Evolutionary conservation across 2,888 invertebrate genomes (phyloP).

Genomic region (Chrysina gloriosa): DNA sequence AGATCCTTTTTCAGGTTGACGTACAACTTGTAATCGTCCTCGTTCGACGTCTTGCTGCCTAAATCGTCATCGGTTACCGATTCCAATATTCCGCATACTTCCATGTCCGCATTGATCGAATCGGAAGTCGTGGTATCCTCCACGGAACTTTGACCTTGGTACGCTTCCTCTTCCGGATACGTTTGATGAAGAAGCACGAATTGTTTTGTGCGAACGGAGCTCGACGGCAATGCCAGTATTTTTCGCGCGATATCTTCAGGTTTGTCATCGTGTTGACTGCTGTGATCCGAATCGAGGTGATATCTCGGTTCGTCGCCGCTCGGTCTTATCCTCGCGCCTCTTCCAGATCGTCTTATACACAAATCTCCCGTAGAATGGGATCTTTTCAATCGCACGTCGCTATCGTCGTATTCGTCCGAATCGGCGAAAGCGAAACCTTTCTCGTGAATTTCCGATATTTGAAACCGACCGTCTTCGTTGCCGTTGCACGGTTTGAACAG

Average conservation of each 20-base stretch:
- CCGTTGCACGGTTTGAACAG: slow-evolving; percentile 63
- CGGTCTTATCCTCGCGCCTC: slow-evolving; percentile 58
- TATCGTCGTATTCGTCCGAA: slow-evolving; percentile 60
- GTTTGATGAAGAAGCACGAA: slow-evolving; percentile 59
- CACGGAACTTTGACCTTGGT: slow-evolving; percentile 65
- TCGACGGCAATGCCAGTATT: slow-evolving; percentile 63
- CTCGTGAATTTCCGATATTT: slow-evolving; percentile 69
- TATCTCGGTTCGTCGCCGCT: slow-evolving; percentile 64
- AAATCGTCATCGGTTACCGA: slow-evolving; percentile 59
- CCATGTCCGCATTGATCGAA: slow-evolving; percentile 67
- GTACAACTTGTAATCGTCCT: slow-evolving; percentile 50
- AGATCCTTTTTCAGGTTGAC: slow-evolving; percentile 46
- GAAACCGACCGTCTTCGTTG: slow-evolving; percentile 67
- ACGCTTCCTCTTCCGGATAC: slow-evolving; percentile 61
- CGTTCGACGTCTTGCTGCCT: slow-evolving; percentile 54
- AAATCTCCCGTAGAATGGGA: slow-evolving; percentile 68
- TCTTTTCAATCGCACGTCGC: slow-evolving; percentile 62
- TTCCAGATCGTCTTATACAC: slow-evolving; percentile 60
- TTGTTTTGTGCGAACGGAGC: slow-evolving; percentile 59
- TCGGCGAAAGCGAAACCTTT: slow-evolving; percentile 63
- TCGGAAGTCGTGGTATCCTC: slow-evolving; percentile 67
- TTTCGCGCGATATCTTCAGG: slow-evolving; percentile 66
- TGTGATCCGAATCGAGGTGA: slow-evolving; percentile 68
- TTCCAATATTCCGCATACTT: slow-evolving; percentile 66
- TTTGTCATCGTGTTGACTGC: slow-evolving; percentile 67